Conservation (phyloP, 2,888 invertebrate genomes). For the Phyllotreta cruciferae region DNA sequence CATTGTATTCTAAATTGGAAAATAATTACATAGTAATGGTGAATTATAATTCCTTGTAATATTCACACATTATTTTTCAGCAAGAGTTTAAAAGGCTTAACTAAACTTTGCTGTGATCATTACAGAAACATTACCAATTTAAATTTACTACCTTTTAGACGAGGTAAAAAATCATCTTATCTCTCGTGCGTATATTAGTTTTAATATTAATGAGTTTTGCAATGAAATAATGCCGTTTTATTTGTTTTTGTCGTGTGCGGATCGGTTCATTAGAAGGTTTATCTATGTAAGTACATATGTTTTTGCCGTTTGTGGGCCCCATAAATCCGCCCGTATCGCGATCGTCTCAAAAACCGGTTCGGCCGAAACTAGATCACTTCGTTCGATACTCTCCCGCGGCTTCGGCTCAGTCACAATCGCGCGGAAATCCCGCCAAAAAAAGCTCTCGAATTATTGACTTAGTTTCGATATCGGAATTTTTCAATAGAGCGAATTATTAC, state of each 20-base stretch:
- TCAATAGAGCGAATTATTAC: constrained; percentile 54
- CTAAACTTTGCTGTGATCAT: no score
- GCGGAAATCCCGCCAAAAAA: no score
- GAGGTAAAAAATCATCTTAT: constrained; percentile 18
- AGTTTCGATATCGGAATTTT: constrained; percentile 22
- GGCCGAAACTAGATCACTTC: constrained; percentile 45
- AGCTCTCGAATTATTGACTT: no score
- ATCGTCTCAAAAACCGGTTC: constrained; percentile 55
- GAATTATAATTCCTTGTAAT: no score
- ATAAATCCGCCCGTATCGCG: constrained; percentile 56
- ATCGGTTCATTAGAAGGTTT: constrained; percentile 56
- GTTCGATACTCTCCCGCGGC: constrained; percentile 37
- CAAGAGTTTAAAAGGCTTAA: no score
- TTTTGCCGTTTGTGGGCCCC: constrained; percentile 57
- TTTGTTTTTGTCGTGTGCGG: constrained; percentile 49
- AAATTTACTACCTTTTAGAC: not conserved
- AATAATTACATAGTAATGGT: no score
- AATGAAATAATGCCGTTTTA: constrained; percentile 45
- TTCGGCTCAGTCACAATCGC: constrained; percentile 40
- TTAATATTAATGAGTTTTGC: constrained; percentile 42
- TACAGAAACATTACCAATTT: no score
- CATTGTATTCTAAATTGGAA: no score
- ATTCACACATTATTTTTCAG: no score
- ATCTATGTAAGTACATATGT: constrained; percentile 58
- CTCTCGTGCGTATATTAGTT: constrained; percentile 40